These are phyloP conservation scores for Molorchus minor DNA, from an alignment of 2,888 invertebrate genomes.

Conservation along the genomic window DNA sequence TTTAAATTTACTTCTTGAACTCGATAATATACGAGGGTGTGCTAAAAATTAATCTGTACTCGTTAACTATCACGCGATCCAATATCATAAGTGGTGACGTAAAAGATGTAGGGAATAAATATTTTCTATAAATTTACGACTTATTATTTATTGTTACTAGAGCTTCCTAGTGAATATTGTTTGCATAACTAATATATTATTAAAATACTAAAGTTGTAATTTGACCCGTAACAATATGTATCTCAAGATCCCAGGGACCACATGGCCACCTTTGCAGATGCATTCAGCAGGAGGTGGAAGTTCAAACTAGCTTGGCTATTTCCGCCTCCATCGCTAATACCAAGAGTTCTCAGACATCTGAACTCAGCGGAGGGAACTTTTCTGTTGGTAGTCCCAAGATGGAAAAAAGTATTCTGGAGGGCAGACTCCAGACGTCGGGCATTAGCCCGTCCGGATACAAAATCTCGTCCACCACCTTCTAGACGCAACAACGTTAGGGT, in stretches of 20 bases:
- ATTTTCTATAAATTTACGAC: no score
- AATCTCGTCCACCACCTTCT: constrained; percentile 33
- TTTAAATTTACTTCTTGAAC: no score
- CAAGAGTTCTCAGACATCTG: constrained; percentile 42
- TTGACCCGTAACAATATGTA: no score
- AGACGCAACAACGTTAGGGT: constrained; percentile 33
- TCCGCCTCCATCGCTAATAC: constrained; percentile 49
- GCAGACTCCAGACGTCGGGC: constrained; percentile 28
- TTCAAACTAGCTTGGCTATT: constrained; percentile 44
- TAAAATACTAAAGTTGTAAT: no score
- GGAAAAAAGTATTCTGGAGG: constrained; percentile 47
- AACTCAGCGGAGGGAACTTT: constrained; percentile 39
- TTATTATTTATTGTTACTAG: no score
- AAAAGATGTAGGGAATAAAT: no score
- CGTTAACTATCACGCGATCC: no score
- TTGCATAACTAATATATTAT: no score
- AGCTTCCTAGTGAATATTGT: no score
- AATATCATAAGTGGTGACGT: no score
- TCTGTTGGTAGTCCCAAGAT: constrained; percentile 43
- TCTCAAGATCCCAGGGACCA: constrained; percentile 26
- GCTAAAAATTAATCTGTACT: no score
- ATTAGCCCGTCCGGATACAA: constrained; percentile 22
- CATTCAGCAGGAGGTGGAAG: constrained; percentile 37
- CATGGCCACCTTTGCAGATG: constrained; percentile 31
- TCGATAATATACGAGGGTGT: no score